Evolutionary conservation across 1,140 invertebrate species (phyloP), one percentile per base, ranked within the genome.

Genomic region (Drosophila tropicalis): DNA sequence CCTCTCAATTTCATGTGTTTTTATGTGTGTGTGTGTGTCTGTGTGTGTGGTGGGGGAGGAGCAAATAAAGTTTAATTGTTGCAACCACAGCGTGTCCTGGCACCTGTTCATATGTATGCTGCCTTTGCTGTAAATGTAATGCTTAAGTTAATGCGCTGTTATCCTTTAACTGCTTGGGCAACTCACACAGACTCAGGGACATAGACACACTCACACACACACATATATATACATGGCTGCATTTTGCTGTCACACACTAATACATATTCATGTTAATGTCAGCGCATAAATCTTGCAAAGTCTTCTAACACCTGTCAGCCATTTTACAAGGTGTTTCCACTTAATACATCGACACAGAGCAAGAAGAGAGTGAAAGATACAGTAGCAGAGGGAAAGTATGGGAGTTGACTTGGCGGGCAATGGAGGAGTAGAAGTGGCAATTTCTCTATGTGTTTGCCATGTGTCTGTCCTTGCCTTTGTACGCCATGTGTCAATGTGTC

Each of bases 231-330:
- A 55, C 17, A 66, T 65, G 56, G 54, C 67, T 80, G 83, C 67
- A 81, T 70, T 65, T 62, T 32, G 56, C 76, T 76, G 73, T 76
- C 76, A 76, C 76, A 76, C 76, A 58, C 56, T 72, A 72, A 87
- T 87, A 87, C 84, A 87, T 87, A 87, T 87, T 87, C 84, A 87
- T 87, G 84, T 87, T 87, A 87, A 87, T 87, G 84, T 87, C 84
- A 89, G 84, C 84, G 80, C 84, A 87, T 87, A 87, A 87, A 87
- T 87, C 84, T 87, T 87, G 84, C 84, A 87, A 87, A 87, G 84
- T 87, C 84, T 87, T 87, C 84, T 89, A 87, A 87, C 84, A 87
- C 84, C 84, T 87, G 84, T 87, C 84, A 87, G 84, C 84, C 84
- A 89, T 87, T 87, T 87, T 87, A 87, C 84, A 87, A 87, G 84